Base-by-base conservation (phyloP, 2,888 invertebrate species). In the Siphlonurus alternatus region DNA sequence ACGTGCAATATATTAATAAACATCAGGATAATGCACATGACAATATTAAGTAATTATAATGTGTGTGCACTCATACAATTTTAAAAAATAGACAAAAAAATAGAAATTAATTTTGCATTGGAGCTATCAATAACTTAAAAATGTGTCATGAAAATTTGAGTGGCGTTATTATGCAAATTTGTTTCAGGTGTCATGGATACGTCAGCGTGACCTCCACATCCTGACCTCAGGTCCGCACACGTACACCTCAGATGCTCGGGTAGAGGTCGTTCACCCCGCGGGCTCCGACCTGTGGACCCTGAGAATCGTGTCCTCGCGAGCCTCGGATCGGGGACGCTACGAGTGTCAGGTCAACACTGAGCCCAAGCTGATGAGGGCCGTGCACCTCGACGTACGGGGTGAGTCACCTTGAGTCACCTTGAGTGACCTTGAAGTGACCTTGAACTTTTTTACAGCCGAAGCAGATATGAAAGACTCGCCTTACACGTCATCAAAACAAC, bases 321-420 rank as follows among this genome's bases (percentile, higher is more conserved):
- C 76, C 63, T 71, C 77, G 23, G 87, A 87, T 75, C 77, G 81
- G 1, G 88, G 87, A 67, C 80, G 81, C 68, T 87, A 87, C 76
- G 87, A 86, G 77, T 87, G 87, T 71, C 87, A 87, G 76, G 81
- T 87, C 71, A 87, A 87, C 76, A 86, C 85, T 1, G 86, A 87
- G 71, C 86, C 87, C 53, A 87, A 87, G 74, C 82, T 85, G 77
- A 86, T 84, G 77, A 79, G 83, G 69, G 82, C 83, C 70, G 81
- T 84, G 70, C 81, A 80, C 70, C 80, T 87, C 62, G 80, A 79
- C 18, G 84, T 86, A 24, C 74, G 81, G 70, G 84, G 86, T 86
- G 71, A 73, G 77, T 69, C 53, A 67, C 66, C 60, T 19, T 62
- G 63, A 51, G 19, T 25, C 23, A 59, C 59, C 25, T 53, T 25